A percentile compares a stretch with the other conserved stretches of the same genome.
phyloP scores from a whole-genome alignment of 1,140 invertebrate species.

The Triops cancriformis region DNA sequence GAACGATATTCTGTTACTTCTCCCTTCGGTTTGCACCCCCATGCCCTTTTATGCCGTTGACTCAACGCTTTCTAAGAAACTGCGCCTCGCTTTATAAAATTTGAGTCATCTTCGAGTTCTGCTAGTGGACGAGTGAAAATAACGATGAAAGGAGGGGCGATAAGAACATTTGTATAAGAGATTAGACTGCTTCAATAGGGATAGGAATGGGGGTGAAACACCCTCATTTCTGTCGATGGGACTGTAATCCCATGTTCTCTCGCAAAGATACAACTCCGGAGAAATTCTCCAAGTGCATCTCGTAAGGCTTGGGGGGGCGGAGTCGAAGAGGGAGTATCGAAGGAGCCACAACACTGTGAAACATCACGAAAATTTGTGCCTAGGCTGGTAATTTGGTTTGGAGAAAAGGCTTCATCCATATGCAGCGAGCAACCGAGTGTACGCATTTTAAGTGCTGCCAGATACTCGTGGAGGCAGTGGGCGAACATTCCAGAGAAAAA shows the following conservation, averaged over 20 bases:
- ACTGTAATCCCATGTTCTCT: neutral
- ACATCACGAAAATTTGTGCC: neutral
- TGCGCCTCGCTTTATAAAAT: neutral
- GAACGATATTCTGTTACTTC: neutral
- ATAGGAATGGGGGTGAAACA: too few relatives aligned
- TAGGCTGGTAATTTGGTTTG: neutral
- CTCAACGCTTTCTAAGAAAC: neutral
- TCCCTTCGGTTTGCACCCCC: neutral
- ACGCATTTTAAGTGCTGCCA: neutral
- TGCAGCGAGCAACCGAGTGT: neutral
- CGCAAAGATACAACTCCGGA: too few relatives aligned
- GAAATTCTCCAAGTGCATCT: too few relatives aligned
- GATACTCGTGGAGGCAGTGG: too few relatives aligned
- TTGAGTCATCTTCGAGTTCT: neutral
- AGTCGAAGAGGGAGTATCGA: neutral
- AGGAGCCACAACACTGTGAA: neutral
- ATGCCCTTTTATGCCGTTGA: neutral
- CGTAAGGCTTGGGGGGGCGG: too few relatives aligned
- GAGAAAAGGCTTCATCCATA: neutral
- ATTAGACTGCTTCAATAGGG: neutral
- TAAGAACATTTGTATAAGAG: neutral
- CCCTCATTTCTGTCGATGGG: neutral
- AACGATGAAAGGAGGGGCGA: neutral
- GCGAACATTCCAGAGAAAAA: too few relatives aligned
- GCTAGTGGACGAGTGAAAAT: neutral